A percentile compares a stretch with the other conserved stretches of the same genome.
Evolutionary conservation across 1,140 invertebrate genomes (phyloP).

Genomic region (Drosophila guanche): DNA sequence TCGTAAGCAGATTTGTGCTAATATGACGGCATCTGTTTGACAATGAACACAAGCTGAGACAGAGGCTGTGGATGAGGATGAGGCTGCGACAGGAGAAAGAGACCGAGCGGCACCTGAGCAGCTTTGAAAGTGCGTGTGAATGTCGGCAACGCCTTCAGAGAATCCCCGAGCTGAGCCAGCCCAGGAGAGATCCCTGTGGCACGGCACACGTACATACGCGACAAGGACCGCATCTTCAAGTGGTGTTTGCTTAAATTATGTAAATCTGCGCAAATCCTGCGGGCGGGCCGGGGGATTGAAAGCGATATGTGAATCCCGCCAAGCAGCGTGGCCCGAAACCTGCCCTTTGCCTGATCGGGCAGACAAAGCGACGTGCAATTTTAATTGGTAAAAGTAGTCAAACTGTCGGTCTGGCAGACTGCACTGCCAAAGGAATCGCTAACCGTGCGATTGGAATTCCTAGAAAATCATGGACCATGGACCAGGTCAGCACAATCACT

Average conservation of each 20-base stretch:
- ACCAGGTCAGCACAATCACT: too few relatives aligned
- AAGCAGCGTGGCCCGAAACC: conserved; percentile 29
- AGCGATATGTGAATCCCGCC: conserved; percentile 32
- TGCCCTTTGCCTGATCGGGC: background rate
- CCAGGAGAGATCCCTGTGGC: conserved; percentile 28
- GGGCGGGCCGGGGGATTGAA: conserved; percentile 51
- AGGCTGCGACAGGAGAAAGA: conserved; percentile 9
- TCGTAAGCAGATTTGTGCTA: conserved; percentile 80
- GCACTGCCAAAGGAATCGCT: conserved; percentile 28
- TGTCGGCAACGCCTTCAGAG: conserved; percentile 60
- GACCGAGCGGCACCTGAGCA: conserved; percentile 13
- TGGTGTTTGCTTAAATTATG: conserved; percentile 78
- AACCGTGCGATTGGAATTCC: conserved; percentile 33
- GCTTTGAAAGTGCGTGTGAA: conserved; percentile 60
- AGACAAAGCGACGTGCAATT: conserved; percentile 63
- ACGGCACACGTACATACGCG: conserved; percentile 46
- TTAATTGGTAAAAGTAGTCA: conserved; percentile 68
- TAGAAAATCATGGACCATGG: conserved; percentile 21
- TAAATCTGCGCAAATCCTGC: conserved; percentile 72
- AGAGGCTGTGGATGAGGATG: background rate
- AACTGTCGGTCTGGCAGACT: conserved; percentile 59
- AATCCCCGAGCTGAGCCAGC: conserved; percentile 24
- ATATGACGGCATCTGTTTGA: conserved; percentile 77
- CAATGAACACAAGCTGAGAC: conserved; percentile 39
- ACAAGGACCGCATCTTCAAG: conserved; percentile 39